Base-by-base conservation (phyloP, 2,888 invertebrate species). In the Nysson spinosus region DNA sequence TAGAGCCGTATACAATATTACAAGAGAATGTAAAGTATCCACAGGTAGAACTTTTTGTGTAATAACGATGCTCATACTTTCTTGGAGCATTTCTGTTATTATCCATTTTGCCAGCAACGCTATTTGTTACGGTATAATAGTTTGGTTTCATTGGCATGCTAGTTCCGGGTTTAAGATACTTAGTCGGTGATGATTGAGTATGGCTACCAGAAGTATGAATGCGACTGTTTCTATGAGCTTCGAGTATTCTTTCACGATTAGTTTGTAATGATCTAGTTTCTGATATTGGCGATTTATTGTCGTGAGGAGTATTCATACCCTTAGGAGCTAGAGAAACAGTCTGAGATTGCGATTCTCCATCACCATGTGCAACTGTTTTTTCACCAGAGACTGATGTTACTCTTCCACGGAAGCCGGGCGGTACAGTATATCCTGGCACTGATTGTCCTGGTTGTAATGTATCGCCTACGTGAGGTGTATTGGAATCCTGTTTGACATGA, bases 21-120 rank as follows among this genome's bases (percentile, higher is more conserved):
- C 95, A 95, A 0, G 94, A 93, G 85, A 95, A 95, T 1, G 95
- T 95, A 75, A 95, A 95, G 82, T 95, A 95, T 5, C 95, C 95
- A 83, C 95, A 96, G 1, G 94, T 95, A 1, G 95, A 95, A 5
- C 95, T 94, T 86, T 95, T 95, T 0, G 95, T 94, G 79, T 94
- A 95, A 87, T 94, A 95, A 82, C 93, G 93, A 62, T 93, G 92
- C 57, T 91, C 91, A 28, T 87, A 84, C 22, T 88, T 82, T 78
- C 88, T 87, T 24, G 88, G 87, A 19, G 92, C 90, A 77, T 90
- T 90, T 80, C 90, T 90, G 35, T 89, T 89, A 5, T 70, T 80
- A 69, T 91, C 92, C 72, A 93, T 88, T 76, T 91, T 92, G 4
- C 95, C 94, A 0, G 94, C 93, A 46, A 95, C 92, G 1, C 94